Evolutionary conservation across 2,888 invertebrate species (phyloP), one percentile per base, ranked within the genome.

Genomic region (Graphium colonna): DNA sequence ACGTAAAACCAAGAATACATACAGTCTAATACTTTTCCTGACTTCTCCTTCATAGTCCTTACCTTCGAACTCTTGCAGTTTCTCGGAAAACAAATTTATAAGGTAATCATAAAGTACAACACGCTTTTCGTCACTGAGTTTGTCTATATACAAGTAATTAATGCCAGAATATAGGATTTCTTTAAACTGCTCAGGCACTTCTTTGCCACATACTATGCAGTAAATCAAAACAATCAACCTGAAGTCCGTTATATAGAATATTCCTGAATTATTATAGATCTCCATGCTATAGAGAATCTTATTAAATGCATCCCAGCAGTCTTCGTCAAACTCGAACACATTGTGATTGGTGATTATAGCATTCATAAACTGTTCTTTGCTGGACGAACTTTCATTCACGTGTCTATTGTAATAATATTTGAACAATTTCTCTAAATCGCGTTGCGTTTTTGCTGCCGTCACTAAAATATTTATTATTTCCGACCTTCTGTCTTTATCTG

Each of bases 351-450:
- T 31, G 43, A 72, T 39, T 7, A 81, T 50, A 33, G 58, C 55
- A 2, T 68, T 58, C 15, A 83, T 21, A 60, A 82, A 81, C 3
- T 40, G 33, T 17, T 68, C 61, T 63, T 74, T 82, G 1, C 46
- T 36, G 12, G 52, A 44, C 31, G 33, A 56, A 18, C 26, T 56
- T 63, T 81, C 83, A 60, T 82, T 82, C 0, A 69, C 60, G 63
- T 80, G 79, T 52, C 76, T 72, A 0, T 75, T 67, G 51, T 71
- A 70, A 59, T 71, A 83, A 62, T 82, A 74, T n/a, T 62, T 63
- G 3, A 82, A 62, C 4, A 82, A 54, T 15, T 52, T 65, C 52
- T 64, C 63, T 13, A 80, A 50, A 1, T 82, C 71, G 1, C 59
- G 46, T 46, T 75, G 65, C 43, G 57, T 75, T 61, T 66, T 71